Conservation (phyloP, 2,888 invertebrate species). For the Ornithoptera priamus region DNA sequence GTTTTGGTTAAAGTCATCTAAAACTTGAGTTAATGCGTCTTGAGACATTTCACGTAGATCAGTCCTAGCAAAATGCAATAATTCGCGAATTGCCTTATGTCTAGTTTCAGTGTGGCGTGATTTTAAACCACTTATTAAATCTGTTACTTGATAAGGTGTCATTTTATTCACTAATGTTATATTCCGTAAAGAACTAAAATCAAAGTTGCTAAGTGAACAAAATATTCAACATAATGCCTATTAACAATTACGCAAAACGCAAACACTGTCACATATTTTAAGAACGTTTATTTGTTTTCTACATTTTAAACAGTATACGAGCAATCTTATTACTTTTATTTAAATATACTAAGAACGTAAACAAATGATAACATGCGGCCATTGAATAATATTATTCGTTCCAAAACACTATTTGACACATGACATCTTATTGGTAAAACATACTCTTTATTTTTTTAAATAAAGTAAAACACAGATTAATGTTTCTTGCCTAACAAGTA, state of each 20-base stretch:
- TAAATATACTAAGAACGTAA: slow-evolving; percentile 46
- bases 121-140: slow-evolving; percentile 91
- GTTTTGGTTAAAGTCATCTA: slow-evolving; percentile 96
- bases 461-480: not conserved
- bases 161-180: slow-evolving; percentile 38
- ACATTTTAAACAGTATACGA: slow-evolving; percentile 8
- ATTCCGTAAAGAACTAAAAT: slow-evolving; percentile 3
- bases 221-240: not conserved
- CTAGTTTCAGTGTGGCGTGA: slow-evolving; percentile 92
- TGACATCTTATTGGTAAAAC: not conserved
- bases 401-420: slow-evolving; percentile 30
- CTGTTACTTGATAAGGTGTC: slow-evolving; percentile 80
- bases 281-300: not conserved
- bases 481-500: not conserved
- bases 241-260: not conserved
- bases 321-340: slow-evolving; percentile 18
- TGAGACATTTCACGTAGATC: slow-evolving; percentile 93
- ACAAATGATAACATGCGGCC: slow-evolving; percentile 62
- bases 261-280: slow-evolving; percentile 1
- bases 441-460: not conserved
- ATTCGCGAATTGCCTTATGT: slow-evolving; percentile 91
- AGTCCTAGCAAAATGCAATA: slow-evolving; percentile 93
- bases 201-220: not conserved
- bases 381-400: slow-evolving; percentile 40
- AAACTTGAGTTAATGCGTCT: slow-evolving; percentile 90